Evolutionary conservation across 2,797 vertebrate species (phyloP), one percentile per base, ranked within the genome.

Genomic region (Cetoscarus ocellatus): DNA sequence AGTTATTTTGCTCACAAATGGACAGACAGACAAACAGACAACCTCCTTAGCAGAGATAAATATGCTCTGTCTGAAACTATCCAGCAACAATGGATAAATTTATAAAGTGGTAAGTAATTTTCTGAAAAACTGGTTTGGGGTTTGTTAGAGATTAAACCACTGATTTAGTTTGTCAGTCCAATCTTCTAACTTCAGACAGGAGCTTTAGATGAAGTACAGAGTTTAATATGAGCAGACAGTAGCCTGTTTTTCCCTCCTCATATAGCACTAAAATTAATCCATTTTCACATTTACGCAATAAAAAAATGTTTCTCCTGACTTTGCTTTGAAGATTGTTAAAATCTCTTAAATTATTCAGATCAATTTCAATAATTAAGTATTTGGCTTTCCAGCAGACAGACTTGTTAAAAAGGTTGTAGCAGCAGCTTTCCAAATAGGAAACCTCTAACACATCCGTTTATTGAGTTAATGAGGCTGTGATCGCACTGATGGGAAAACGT

Each of bases 381-480:
- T 67, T 79, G 36, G 19, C 19, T 80, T 79, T 84, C 76, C 62
- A 58, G 63, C 67, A 75, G 36, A 27, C 52, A 71, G 39, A 73
- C 52, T 63, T 58, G 38, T 57, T 71, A 56, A 56, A 66, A 66
- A 62, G 70, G 49, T 56, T 80, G 53, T 52, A 70, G 75, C 61
- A 52, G 51, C 58, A 55, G 39, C n/a, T 75, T 80, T 83, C 42
- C 53, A 59, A 62, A 47, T 59, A 57, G 48, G 51, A 80, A 71
- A 57, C 57, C 56, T 45, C 67, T 39, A 71, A 53, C 79, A 70
- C 66, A 65, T 86, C 63, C 39, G 12, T 65, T 78, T 67, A 82
- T 67, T 4, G 15, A 51, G 67, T 60, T 86, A 83, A 83, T 75
- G 75, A 84, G 60, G 60, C 77, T 65, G 54, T 60, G 67, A 86